A percentile compares a stretch with the other conserved stretches of the same genome.
These are phyloP conservation scores for Columba guinea DNA, from an alignment of 2,797 vertebrate genomes.

Conservation along the genomic window DNA sequence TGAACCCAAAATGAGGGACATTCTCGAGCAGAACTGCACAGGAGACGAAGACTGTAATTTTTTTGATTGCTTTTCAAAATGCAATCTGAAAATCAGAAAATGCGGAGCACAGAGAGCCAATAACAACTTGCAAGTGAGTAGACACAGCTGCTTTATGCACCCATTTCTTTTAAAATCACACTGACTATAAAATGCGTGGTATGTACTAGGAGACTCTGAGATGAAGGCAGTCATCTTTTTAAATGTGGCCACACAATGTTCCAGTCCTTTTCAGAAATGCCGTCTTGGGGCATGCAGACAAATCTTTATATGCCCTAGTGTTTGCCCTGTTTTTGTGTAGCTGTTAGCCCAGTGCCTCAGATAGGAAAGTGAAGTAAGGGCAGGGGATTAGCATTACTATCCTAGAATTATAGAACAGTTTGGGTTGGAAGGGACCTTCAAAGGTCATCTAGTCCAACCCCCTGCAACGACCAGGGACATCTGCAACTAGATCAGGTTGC, in stretches of 20 bases:
- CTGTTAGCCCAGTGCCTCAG: neutral
- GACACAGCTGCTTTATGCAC: constrained; percentile 29
- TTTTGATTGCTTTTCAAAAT: constrained; percentile 95
- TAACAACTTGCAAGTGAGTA: constrained; percentile 92
- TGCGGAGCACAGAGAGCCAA: constrained; percentile 88
- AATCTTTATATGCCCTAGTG: neutral
- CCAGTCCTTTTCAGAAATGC: neutral
- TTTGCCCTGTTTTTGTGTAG: neutral
- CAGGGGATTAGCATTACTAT: neutral
- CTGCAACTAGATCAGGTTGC: no score
- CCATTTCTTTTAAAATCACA: neutral
- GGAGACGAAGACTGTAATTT: constrained; percentile 93
- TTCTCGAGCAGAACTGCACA: constrained; percentile 95
- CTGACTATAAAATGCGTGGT: neutral
- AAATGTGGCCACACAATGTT: rapidly evolving
- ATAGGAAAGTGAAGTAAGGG: rapidly evolving
- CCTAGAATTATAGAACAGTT: no score
- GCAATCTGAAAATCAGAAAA: constrained; percentile 78
- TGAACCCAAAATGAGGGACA: constrained; percentile 96
- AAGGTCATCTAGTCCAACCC: no score
- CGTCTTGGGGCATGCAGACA: neutral
- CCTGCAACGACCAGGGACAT: no score
- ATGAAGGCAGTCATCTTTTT: neutral
- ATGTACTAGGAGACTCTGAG: neutral
- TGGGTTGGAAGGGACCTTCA: no score